phyloP scores from a whole-genome alignment of 2,797 vertebrate species.

The Neosalanx taihuensis region DNA sequence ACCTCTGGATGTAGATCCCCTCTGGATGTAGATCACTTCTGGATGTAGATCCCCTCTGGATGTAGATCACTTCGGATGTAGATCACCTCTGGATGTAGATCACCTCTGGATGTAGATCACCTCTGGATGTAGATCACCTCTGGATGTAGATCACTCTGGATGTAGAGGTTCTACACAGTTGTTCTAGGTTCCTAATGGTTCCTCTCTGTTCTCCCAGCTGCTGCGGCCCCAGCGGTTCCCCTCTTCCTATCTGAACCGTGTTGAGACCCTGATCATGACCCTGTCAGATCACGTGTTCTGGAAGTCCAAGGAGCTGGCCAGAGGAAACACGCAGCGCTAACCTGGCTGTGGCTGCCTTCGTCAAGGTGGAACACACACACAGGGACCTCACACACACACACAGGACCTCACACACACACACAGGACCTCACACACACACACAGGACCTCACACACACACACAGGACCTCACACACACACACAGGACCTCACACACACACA shows the following conservation, averaged over 20 bases:
- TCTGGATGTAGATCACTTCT: no score
- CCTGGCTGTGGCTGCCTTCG: constrained; percentile 85
- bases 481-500: background rate
- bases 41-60: no score
- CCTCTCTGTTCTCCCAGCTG: constrained; percentile 66
- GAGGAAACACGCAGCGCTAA: constrained; percentile 93
- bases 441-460: no score
- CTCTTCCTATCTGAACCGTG: constrained; percentile 83
- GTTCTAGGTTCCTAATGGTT: background rate
- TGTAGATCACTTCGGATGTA: no score
- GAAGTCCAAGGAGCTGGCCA: constrained; percentile 84
- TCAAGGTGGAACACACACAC: constrained; percentile 78
- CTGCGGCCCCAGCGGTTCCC: constrained; percentile 88
- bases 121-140: no score
- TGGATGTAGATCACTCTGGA: no score
- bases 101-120: no score
- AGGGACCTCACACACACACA: no score
- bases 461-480: background rate
- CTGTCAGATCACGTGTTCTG: constrained; percentile 90
- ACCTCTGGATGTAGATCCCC: no score
- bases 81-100: no score
- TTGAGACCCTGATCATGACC: constrained; percentile 87
- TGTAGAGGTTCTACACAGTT: background rate
- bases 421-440: background rate
- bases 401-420: background rate